Evolutionary conservation across 1,140 invertebrate genomes (phyloP), one percentile per base, ranked within the genome.

Genomic region (Ericerus pela): DNA sequence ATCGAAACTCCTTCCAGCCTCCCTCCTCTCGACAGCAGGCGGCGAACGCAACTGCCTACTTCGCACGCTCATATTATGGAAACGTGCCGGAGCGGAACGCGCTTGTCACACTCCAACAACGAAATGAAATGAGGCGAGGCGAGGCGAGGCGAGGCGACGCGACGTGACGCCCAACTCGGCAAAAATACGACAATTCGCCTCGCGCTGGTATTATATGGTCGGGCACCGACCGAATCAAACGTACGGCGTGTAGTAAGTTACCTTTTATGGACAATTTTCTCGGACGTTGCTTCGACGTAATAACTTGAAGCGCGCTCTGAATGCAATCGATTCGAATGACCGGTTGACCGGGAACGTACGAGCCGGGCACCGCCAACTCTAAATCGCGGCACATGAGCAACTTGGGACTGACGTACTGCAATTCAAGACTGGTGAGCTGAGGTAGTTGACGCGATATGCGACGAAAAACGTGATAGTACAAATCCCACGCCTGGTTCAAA

Each of bases 391-490:
- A 95, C 33, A 80, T 75, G 51, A 93, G 73, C 37, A 99, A 73
- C 62, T 92, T 88, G 1, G 92, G 94, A 55, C 91, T 94, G 3
- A 98, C 95, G 68, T 96, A 96, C 64, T 95, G 90, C 55, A 98
- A 71, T 70, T 98, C 94, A 27, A 90, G 70, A 41, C 84, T 85
- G 1, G 85, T 89, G 12, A 92, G 68, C 61, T 92, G 86, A 1
- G 93, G 92, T 58, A 99, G 73, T 70, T 99, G 96, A 55, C 90
- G 77, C 0, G 88, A 88, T 62, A 99, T 98, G 54, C 92, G 79
- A 47, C 94, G 77, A 67, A 98, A 97, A 10, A 99, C 93, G 64
- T 96, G 88, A 70, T 98, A 99, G 69, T 99, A 99, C 0, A 97
- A 72, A 67, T 99, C 96, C 96, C 96, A 99, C 12, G 96, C 96